Evolutionary conservation across 1,140 invertebrate genomes (phyloP).

Genomic region (Meloidogyne hapla): DNA sequence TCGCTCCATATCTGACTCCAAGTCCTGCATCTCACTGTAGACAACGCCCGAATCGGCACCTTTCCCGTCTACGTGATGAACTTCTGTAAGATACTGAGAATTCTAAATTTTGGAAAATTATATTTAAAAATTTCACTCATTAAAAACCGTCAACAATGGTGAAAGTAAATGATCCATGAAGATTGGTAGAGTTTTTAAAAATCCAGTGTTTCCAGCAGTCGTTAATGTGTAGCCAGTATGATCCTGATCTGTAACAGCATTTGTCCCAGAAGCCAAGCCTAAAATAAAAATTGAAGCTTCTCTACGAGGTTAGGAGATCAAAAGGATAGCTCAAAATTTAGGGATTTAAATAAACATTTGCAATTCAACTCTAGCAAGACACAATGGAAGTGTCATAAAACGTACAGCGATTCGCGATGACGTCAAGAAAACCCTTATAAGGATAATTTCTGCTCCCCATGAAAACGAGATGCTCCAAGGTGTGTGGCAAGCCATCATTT

Average conservation of each 20-base stretch:
- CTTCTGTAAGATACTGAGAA: slow-evolving; percentile 80
- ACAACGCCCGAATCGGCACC: slow-evolving; percentile 54
- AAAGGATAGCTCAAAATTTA: slow-evolving; percentile 66
- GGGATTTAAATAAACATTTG: too few relatives aligned
- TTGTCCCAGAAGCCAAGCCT: slow-evolving; percentile 27
- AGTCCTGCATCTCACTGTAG: slow-evolving; percentile 69
- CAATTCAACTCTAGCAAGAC: not conserved
- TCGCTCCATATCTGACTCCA: slow-evolving; percentile 55
- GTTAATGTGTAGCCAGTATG: slow-evolving; percentile 84
- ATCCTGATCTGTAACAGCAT: slow-evolving; percentile 71
- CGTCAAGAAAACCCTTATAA: slow-evolving; percentile 78
- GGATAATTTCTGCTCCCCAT: slow-evolving; percentile 85
- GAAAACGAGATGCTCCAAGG: slow-evolving; percentile 86
- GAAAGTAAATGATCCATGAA: slow-evolving; percentile 85
- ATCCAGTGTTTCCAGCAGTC: slow-evolving; percentile 81
- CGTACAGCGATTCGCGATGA: slow-evolving; percentile 81
- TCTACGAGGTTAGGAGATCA: too few relatives aligned
- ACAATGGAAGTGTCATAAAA: slow-evolving; percentile 77
- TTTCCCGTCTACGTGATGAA: slow-evolving; percentile 86
- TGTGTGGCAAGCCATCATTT: slow-evolving; percentile 87
- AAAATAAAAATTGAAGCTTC: not conserved
- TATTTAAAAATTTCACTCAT: not conserved
- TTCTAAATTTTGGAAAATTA: slow-evolving; percentile 67
- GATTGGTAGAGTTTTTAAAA: slow-evolving; percentile 81
- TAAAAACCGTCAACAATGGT: slow-evolving; percentile 72